Evolutionary conservation across 2,797 vertebrate species (phyloP).

Genomic region (Chloroceryle amazona): DNA sequence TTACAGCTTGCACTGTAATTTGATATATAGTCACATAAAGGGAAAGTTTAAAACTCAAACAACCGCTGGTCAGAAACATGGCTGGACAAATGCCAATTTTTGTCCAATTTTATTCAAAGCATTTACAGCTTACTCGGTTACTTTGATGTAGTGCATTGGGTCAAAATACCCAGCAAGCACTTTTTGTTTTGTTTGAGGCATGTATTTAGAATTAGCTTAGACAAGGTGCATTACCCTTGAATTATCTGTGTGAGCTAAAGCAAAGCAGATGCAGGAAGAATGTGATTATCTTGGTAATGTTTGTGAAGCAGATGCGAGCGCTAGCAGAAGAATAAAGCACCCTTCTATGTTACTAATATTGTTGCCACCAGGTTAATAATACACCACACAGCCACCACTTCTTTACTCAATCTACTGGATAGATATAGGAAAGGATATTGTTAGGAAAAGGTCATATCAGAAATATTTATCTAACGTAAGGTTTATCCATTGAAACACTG

Average conservation of each 20-base stretch:
- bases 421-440: background rate
- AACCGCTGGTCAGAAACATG: conserved; percentile 78
- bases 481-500: background rate
- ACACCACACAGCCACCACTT: background rate
- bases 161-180: conserved; percentile 65
- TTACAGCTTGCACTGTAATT: background rate
- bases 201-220: conserved; percentile 71
- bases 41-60: background rate
- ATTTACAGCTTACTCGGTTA: conserved; percentile 45
- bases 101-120: conserved; percentile 78
- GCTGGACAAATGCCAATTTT: conserved; percentile 80
- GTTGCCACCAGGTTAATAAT: conserved; percentile 59
- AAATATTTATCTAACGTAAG: conserved; percentile 18
- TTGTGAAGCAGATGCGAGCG: conserved; percentile 48
- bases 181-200: conserved; percentile 49
- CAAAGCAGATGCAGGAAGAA: conserved; percentile 73
- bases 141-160: conserved; percentile 58
- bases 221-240: conserved; percentile 76
- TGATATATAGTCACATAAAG: background rate
- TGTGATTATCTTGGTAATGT: conserved; percentile 71
- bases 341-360: conserved; percentile 44
- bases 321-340: conserved; percentile 52
- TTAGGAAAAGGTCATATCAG: background rate
- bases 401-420: background rate
- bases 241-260: conserved; percentile 73